Base-by-base conservation (phyloP, 2,888 invertebrate genomes). In the Aleiodes alternator region DNA sequence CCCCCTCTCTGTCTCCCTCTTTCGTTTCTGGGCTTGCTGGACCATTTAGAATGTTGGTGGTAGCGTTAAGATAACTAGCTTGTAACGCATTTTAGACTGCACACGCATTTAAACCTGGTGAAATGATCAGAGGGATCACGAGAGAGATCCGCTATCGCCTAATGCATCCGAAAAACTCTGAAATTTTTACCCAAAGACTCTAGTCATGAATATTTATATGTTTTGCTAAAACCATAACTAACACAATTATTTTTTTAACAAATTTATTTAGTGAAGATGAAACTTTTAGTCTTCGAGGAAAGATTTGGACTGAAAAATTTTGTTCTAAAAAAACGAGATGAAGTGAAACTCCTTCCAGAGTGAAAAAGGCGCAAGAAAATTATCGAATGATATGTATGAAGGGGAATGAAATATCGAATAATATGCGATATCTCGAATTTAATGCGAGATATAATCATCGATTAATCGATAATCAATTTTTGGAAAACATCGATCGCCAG, bases 1-100 rank as follows among this genome's bases (percentile, higher is more conserved):
- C 50, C 56, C n/a, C n/a, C 34, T 61, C 73, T 56, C 23, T 14
- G 48, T 66, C 61, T 34, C 64, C 68, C 53, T 71, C 72, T 55
- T n/a, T 8, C 34, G 50, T 51, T 16, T 23, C 23, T 23, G 23
- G 23, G 69, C 72, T 75, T 72, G 38, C 59, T 70, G 55, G 55
- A 73, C 74, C 77, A 74, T 75, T 69, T 71, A 64, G 59, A 66
- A 73, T 82, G 81, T 79, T 80, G 80, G 80, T 81, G 79, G 76
- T 81, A 43, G 80, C 81, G 82, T 85, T 85, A 81, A 84, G 86
- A 86, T 86, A 85, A 83, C 82, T 79, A 80, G 76, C 81, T 84
- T 82, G 82, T 81, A 68, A 80, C 82, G 79, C 82, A 80, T 84
- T 85, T 79, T 75, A 80, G 78, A 78, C 77, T 81, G 43, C 43